A percentile compares a stretch with the other conserved stretches of the same genome.
Evolutionary conservation across 2,797 vertebrate genomes (phyloP).

Genomic region (Acrocephalus scirpaceus): DNA sequence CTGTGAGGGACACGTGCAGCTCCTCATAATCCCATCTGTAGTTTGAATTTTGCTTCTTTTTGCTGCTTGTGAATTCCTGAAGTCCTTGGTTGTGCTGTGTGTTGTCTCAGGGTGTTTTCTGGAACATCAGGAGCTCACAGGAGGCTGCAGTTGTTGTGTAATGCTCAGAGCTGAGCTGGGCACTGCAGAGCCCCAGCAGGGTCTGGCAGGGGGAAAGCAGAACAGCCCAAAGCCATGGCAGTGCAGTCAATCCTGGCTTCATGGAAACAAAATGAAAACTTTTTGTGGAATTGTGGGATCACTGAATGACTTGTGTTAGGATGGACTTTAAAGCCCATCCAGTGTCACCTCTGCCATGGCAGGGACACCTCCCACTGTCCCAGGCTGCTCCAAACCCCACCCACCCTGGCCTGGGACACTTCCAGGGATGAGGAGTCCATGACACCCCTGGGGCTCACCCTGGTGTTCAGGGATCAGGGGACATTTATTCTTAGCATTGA

Average conservation of each 20-base stretch:
- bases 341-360: not conserved
- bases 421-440: accelerated
- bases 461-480: not conserved
- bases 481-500: not conserved
- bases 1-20: not conserved
- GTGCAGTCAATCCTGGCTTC: not conserved
- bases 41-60: not conserved
- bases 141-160: not conserved
- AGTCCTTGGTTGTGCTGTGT: not conserved
- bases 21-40: not conserved
- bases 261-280: not conserved
- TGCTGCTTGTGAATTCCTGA: not conserved
- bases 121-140: not conserved
- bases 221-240: not conserved
- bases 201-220: not conserved
- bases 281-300: not conserved
- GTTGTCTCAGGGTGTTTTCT: not conserved
- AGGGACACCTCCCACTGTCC: not conserved
- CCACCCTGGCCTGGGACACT: not conserved
- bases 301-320: not conserved
- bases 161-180: not conserved
- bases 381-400: not conserved
- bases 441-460: not conserved
- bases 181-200: not conserved
- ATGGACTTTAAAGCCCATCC: accelerated